phyloP scores from a whole-genome alignment of 2,797 vertebrate species.

The Distichodus sexfasciatus region DNA sequence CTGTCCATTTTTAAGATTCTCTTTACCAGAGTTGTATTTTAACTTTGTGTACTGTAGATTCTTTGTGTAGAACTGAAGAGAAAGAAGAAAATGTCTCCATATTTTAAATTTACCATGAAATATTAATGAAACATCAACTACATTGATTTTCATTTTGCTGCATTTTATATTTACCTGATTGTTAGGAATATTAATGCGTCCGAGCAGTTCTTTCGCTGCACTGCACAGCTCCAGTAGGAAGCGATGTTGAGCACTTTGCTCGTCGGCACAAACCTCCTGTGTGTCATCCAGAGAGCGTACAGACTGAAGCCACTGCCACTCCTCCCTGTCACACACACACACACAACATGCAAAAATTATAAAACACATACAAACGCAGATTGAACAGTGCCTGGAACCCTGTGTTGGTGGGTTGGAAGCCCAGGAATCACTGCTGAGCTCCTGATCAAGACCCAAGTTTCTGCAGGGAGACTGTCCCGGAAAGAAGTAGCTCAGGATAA shows the following conservation, averaged over 20 bases:
- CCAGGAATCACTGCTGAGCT: background rate
- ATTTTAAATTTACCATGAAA: too few species aligned
- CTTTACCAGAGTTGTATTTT: too few species aligned
- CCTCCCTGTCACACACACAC: conserved; percentile 72
- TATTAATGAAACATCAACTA: too few species aligned
- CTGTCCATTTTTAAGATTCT: too few species aligned
- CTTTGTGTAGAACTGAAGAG: too few species aligned
- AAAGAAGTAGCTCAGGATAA: too few species aligned
- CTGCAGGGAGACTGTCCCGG: too few species aligned
- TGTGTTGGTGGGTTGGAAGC: background rate
- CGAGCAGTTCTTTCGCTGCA: conserved; percentile 82
- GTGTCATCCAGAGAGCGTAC: conserved; percentile 76
- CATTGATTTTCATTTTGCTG: background rate
- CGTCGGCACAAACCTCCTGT: conserved; percentile 64
- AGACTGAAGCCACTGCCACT: conserved; percentile 90
- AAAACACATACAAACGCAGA: conserved; percentile 8
- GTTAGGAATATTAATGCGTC: conserved; percentile 79
- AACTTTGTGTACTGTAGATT: too few species aligned
- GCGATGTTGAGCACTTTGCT: conserved; percentile 73
- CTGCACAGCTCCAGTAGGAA: conserved; percentile 81
- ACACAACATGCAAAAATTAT: background rate
- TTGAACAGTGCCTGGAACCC: too few species aligned
- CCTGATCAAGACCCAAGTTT: too few species aligned
- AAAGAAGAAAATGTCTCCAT: too few species aligned
- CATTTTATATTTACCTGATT: conserved; percentile 73